Evolutionary conservation across 2,888 invertebrate species (phyloP), one percentile per base, ranked within the genome.

Genomic region (Cantharis rustica): DNA sequence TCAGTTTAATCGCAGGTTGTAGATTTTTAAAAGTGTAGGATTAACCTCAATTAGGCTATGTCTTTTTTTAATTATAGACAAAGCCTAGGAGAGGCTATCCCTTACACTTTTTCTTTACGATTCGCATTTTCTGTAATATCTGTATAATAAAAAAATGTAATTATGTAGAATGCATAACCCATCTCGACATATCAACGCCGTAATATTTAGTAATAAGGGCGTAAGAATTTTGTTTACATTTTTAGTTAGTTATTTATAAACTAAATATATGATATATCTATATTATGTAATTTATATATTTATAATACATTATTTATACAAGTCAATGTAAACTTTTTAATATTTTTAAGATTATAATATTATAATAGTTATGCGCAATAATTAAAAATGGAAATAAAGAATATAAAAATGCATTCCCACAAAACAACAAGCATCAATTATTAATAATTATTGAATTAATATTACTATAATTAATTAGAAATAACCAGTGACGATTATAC

Each of bases 1-100:
- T 47, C n/a, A 7, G 9, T n/a, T 47, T n/a, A 47, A 47, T 47
- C n/a, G 47, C 7, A n/a, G n/a, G 4, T 16, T 68, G 23, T 7
- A 20, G 79, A 73, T 64, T 74, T 75, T 72, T 74, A 71, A 78
- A 87, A 87, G 88, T 87, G 86, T 88, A 89, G 89, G 90, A 90
- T 90, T 91, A 91, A 90, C 91, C 91, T 90, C 91, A 90, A 88
- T 90, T 89, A 90, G 91, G 90, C 91, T 91, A 91, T 91, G 91
- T 91, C 91, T 89, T 87, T 86, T 82, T 84, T 81, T 81, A 80
- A 80, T 79, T 75, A 90, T 90, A 91, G 91, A 91, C 91, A 91
- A 91, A 91, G 91, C 91, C 91, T 91, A 91, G 91, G 90, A 91
- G 91, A 91, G 91, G 91, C 91, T 91, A 90, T 88, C 89, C 89